Base-by-base conservation (phyloP, 2,888 invertebrate genomes). In the Platycheirus albimanus region DNA sequence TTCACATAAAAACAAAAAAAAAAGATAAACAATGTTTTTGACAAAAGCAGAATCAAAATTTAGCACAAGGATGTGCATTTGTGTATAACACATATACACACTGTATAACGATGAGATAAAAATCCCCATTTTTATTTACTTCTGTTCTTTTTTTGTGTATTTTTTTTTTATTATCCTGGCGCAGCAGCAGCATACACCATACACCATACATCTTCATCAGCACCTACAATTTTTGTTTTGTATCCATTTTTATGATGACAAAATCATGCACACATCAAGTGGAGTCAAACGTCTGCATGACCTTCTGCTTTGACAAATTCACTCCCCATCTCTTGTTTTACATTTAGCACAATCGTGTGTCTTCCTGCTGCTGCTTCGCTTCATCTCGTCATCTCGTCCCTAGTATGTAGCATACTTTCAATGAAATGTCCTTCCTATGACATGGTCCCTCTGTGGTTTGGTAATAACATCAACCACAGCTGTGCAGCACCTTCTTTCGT, bases 221-320 rank as follows among this genome's bases (percentile, higher is more conserved):
- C 58, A 45, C 45, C 43, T 61, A 45, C 61, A 45, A 61, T 58
- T 45, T 61, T n/a, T n/a, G n/a, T n/a, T n/a, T n/a, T n/a, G n/a
- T n/a, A n/a, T 61, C 41, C 28, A 61, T 61, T 61, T 61, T 58
- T 61, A 58, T 51, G 56, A 72, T 58, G 64, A 66, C 74, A 77
- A 83, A 77, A 78, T 78, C 83, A 83, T 83, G 67, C 83, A 83
- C 72, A 78, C 78, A 74, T 83, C 83, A 77, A 83, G 83, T 83
- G 78, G 83, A 83, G 83, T 83, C 83, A 83, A 83, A 83, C 78
- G 72, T 83, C 78, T 83, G 83, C 83, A 83, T 74, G 83, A 83
- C 77, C 83, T 83, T 83, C 83, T 78, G 72, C 72, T 83, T 83
- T 83, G 83, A 74, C 78, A 74, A 83, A 74, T 78, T 83, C 64